Percentiles rank a stretch among this genome's conserved stretches.
Conservation (phyloP, 30 jellyfish, hydroid and myxozoan species). For the Cassiopea andromeda region DNA sequence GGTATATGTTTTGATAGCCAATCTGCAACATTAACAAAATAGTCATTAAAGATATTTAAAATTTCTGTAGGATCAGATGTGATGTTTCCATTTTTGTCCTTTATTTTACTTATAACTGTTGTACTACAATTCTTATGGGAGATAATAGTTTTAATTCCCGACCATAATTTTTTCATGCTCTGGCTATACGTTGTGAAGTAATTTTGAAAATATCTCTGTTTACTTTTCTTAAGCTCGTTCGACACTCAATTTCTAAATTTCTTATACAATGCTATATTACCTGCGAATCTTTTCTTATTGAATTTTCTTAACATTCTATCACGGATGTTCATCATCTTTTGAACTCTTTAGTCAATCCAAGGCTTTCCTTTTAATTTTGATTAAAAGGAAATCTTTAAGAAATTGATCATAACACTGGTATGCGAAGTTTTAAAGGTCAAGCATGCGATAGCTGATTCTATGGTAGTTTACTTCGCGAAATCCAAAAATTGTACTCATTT, state of each 20-base stretch:
- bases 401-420: background rate
- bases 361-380: background rate
- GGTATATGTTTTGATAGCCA: background rate
- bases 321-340: background rate
- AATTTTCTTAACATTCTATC: background rate
- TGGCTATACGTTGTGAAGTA: background rate
- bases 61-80: background rate
- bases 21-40: constrained; percentile 3
- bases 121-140: background rate
- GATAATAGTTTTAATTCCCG: too few relatives aligned
- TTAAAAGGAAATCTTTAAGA: background rate
- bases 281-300: background rate
- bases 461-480: too few relatives aligned
- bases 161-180: background rate
- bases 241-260: background rate
- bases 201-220: background rate
- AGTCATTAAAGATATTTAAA: background rate
- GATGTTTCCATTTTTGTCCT: background rate
- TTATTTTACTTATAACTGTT: background rate
- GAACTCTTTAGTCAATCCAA: background rate
- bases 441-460: too few relatives aligned
- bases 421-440: too few relatives aligned
- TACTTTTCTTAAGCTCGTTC: background rate
- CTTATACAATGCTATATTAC: background rate
- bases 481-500: too few relatives aligned